Evolutionary conservation across 2,888 invertebrate species (phyloP).

Genomic region (Netelia melanura): DNA sequence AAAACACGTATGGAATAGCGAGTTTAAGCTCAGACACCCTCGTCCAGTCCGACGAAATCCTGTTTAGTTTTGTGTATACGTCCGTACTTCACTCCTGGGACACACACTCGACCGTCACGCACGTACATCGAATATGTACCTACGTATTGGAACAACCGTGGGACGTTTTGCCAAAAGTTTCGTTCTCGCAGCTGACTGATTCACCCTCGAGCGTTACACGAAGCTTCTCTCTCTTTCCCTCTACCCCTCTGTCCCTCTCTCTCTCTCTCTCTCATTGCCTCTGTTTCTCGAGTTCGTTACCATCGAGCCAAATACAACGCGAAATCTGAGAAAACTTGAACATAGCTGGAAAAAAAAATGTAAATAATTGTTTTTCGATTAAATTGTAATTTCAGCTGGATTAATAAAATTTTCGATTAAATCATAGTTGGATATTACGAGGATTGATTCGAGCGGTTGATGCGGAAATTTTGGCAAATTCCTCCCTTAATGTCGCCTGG

Average conservation of each 20-base stretch:
- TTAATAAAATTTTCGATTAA: no score
- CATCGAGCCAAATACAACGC: constrained; percentile 68
- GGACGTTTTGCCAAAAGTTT: constrained; percentile 73
- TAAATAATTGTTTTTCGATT: no score
- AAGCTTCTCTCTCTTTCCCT: constrained; percentile 20
- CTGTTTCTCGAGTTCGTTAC: constrained; percentile 78
- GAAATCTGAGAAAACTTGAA: no score
- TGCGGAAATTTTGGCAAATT: no score
- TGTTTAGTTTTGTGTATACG: constrained; percentile 30
- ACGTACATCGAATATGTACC: constrained; percentile 42
- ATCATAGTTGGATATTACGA: no score
- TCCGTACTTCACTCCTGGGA: constrained; percentile 18
- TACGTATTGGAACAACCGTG: constrained; percentile 20
- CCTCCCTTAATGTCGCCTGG: no score
- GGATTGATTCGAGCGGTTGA: no score
- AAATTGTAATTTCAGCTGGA: no score
- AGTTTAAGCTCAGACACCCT: constrained; percentile 33
- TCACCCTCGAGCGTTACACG: constrained; percentile 34
- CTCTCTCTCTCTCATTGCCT: constrained; percentile 31
- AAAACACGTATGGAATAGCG: not conserved
- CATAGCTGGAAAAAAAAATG: no score
- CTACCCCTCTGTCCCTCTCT: constrained; percentile 3
- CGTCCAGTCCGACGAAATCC: constrained; percentile 50
- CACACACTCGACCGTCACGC: constrained; percentile 41
- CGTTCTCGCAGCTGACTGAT: constrained; percentile 67